phyloP scores from a whole-genome alignment of 2,113 vertebrate genomes.

The Athene cunicularia region DNA sequence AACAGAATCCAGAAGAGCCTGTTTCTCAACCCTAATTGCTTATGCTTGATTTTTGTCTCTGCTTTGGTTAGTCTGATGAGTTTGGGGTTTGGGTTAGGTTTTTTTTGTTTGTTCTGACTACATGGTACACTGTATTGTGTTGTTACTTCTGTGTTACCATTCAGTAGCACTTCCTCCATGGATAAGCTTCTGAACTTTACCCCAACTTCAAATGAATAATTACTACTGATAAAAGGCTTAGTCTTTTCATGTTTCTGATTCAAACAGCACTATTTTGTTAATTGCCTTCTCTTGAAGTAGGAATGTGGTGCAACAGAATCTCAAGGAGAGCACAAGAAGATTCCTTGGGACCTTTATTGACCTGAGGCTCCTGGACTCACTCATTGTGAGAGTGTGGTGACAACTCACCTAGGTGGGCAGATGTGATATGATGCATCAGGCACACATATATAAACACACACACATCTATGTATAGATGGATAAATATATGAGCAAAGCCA shows the following conservation, averaged over 20 bases:
- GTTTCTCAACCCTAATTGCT: neutral
- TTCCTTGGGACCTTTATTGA: neutral
- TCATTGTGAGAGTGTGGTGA: neutral
- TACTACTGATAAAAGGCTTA: neutral
- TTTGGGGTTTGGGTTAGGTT: too few relatives aligned
- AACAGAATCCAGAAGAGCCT: neutral
- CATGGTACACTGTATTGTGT: fast-evolving
- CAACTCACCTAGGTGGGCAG: neutral
- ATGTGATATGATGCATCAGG: neutral
- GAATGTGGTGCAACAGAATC: neutral
- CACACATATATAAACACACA: too few relatives aligned
- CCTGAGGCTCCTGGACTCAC: neutral
- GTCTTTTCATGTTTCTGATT: neutral
- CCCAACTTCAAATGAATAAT: neutral
- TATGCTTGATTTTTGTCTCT: neutral
- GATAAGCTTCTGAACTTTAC: neutral
- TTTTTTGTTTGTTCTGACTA: neutral
- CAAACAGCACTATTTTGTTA: neutral
- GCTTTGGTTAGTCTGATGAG: neutral
- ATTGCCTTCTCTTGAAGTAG: neutral
- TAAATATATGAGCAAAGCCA: neutral
- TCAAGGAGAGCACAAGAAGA: neutral
- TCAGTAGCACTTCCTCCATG: neutral
- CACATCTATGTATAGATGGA: neutral
- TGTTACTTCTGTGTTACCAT: neutral